These are phyloP conservation scores for Tachyglossus aculeatus DNA, from an alignment of 2,797 vertebrate genomes.

Conservation along the genomic window DNA sequence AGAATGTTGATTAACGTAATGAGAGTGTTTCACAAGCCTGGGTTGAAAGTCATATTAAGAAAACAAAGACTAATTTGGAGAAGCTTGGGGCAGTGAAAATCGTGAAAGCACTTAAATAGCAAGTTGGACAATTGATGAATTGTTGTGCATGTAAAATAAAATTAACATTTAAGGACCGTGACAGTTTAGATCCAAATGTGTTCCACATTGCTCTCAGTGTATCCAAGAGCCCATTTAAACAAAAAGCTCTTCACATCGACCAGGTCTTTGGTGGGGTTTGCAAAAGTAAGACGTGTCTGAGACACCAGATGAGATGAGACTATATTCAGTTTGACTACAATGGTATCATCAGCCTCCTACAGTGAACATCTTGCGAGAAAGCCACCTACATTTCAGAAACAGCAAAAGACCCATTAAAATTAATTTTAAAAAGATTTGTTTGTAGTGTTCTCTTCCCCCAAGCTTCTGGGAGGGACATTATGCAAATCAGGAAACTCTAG, in stretches of 20 bases:
- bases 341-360: constrained; percentile 24
- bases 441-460: neutral
- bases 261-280: constrained; percentile 3
- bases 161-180: no score
- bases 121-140: neutral
- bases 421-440: constrained; percentile 5
- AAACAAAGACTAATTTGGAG: neutral
- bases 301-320: neutral
- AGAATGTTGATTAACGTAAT: neutral
- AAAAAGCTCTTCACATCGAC: neutral
- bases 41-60: neutral
- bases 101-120: neutral
- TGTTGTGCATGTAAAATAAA: neutral
- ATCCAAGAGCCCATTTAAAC: neutral
- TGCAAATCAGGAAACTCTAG: neutral
- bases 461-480: no score
- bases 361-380: constrained; percentile 20
- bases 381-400: neutral
- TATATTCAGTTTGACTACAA: neutral
- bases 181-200: neutral
- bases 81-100: neutral
- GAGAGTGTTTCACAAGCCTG: neutral
- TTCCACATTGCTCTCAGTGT: neutral
- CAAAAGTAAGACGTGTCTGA: constrained; percentile 13
- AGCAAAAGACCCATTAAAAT: constrained; percentile 23